Conservation (phyloP, 92 coral and sea anemone species). For the Epizoanthus ramosus region DNA sequence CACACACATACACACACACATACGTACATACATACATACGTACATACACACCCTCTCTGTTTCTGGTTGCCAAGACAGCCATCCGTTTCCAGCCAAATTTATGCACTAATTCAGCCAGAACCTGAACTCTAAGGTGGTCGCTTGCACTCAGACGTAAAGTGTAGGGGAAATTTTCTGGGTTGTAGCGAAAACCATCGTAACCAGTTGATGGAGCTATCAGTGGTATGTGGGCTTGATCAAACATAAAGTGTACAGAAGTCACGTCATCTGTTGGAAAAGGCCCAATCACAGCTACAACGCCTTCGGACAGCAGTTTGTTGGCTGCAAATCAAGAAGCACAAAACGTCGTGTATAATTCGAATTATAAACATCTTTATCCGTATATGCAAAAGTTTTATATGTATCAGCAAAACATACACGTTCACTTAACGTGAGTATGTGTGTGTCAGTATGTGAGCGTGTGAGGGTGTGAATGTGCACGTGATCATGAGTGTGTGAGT, state of each 20-base stretch:
- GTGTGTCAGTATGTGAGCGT: too few relatives aligned
- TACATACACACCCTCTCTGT: not conserved
- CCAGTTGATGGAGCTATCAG: slow-evolving; percentile 12
- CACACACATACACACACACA: not conserved
- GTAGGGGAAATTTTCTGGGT: not conserved
- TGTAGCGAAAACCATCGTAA: not conserved
- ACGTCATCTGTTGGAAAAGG: slow-evolving; percentile 8
- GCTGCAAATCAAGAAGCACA: not conserved
- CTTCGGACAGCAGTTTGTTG: slow-evolving; percentile 1
- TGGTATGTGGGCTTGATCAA: not conserved
- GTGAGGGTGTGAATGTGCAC: too few relatives aligned
- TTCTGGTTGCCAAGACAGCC: not conserved
- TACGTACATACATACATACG: not conserved
- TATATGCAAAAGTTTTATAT: too few relatives aligned
- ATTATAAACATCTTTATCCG: too few relatives aligned
- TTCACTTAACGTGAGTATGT: too few relatives aligned
- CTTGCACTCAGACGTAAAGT: slow-evolving; percentile 4
- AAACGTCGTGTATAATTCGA: not conserved
- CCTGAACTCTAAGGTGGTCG: not conserved
- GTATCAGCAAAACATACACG: too few relatives aligned
- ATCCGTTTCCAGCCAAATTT: slow-evolving; percentile 16
- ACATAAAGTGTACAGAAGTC: not conserved
- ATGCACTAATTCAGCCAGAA: slow-evolving; percentile 7
- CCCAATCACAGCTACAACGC: not conserved
- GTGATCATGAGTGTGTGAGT: too few relatives aligned